Percentiles rank a stretch among this genome's conserved stretches.
These are phyloP conservation scores for Phortica variegata DNA, from an alignment of 1,140 invertebrate genomes.

Conservation along the genomic window DNA sequence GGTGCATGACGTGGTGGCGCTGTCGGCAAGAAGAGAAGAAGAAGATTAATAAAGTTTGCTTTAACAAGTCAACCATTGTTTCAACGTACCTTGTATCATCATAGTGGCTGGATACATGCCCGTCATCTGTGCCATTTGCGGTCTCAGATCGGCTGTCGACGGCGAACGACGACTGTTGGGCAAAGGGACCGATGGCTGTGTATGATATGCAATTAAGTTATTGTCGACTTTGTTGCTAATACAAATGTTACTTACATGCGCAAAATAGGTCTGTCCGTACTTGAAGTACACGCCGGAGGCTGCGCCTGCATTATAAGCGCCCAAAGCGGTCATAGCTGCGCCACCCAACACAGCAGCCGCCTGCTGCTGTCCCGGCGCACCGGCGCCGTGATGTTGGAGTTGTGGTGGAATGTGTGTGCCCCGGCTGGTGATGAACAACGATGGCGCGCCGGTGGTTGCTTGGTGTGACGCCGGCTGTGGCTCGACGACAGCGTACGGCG, in stretches of 20 bases:
- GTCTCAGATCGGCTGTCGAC: slow-evolving; percentile 47
- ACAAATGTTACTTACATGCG: slow-evolving; percentile 45
- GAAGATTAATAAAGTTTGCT: background rate
- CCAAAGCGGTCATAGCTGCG: slow-evolving; percentile 37
- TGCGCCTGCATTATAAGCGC: slow-evolving; percentile 48
- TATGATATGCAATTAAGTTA: no score
- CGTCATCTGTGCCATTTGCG: slow-evolving; percentile 51
- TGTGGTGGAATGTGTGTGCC: slow-evolving; percentile 54
- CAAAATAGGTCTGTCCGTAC: slow-evolving; percentile 56
- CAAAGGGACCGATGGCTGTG: slow-evolving; percentile 51
- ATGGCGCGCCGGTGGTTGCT: slow-evolving; percentile 25
- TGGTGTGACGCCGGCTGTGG: slow-evolving; percentile 20
- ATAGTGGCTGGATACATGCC: slow-evolving; percentile 55
- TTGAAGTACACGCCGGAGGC: slow-evolving; percentile 53
- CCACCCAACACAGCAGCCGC: slow-evolving; percentile 44
- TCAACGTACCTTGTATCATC: slow-evolving; percentile 54
- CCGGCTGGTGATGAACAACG: background rate
- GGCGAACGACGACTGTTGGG: slow-evolving; percentile 55
- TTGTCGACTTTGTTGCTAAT: no score
- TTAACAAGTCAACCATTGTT: background rate
- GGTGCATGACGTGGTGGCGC: slow-evolving; percentile 46
- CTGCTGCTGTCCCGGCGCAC: slow-evolving; percentile 29
- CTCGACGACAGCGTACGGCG: slow-evolving; percentile 7
- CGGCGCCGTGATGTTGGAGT: slow-evolving; percentile 40
- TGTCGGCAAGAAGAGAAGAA: slow-evolving; percentile 9